Conservation (phyloP, 2,888 invertebrate genomes). For the Escarpia spicata region DNA sequence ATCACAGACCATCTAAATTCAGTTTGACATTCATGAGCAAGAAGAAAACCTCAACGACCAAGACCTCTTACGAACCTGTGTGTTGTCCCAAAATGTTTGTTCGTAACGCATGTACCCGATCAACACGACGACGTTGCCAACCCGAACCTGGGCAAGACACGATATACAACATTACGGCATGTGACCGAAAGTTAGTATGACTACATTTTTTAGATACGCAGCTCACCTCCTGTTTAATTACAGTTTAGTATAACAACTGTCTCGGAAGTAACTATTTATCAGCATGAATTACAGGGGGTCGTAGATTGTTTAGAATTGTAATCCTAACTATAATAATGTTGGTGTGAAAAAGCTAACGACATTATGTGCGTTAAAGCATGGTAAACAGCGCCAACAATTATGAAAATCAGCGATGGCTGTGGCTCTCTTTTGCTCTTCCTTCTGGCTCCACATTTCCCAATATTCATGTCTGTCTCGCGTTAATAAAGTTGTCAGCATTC, state of each 20-base stretch:
- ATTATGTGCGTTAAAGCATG: no score
- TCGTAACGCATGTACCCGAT: constrained; percentile 38
- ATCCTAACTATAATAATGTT: no score
- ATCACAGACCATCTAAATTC: neutral
- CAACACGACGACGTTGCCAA: constrained; percentile 32
- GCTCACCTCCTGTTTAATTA: neutral
- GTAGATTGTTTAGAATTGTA: no score
- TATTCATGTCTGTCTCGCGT: no score
- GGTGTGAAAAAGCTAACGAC: no score
- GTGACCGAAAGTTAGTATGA: neutral
- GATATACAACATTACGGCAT: neutral
- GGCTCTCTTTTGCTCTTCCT: no score
- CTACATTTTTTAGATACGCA: neutral
- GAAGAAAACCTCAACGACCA: neutral
- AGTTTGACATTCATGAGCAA: neutral
- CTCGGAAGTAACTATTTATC: no score
- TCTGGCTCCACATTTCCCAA: no score
- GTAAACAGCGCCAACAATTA: no score
- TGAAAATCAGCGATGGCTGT: no score
- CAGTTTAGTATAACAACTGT: neutral
- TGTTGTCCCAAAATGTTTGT: constrained; percentile 37
- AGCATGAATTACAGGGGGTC: no score
- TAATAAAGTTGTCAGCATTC: no score
- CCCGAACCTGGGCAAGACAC: constrained; percentile 28
- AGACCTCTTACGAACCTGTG: neutral